Evolutionary conservation across 2,797 vertebrate genomes (phyloP).

Genomic region (Xyrichtys novacula): DNA sequence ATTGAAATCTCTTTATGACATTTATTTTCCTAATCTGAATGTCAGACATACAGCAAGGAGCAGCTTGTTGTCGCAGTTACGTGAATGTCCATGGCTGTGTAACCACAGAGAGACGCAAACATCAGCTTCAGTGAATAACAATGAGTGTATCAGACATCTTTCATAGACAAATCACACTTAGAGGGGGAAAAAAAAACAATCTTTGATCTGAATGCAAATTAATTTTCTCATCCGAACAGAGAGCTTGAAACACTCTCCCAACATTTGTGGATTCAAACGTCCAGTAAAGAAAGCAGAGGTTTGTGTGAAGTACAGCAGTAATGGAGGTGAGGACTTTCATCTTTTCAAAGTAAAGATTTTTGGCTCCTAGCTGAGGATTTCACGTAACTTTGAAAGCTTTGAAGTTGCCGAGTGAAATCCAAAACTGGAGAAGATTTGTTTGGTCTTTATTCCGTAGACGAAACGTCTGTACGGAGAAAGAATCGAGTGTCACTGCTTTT

Average conservation of each 20-base stretch:
- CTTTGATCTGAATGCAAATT: conserved; percentile 31
- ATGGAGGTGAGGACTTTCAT: conserved; percentile 58
- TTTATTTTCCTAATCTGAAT: conserved; percentile 66
- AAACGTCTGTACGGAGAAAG: conserved; percentile 46
- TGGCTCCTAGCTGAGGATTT: conserved; percentile 52
- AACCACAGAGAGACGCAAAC: conserved; percentile 39
- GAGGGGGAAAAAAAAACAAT: neutral
- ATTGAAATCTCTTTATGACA: conserved; percentile 75
- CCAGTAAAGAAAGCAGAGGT: conserved; percentile 29
- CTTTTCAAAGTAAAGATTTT: conserved; percentile 58
- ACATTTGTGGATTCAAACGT: conserved; percentile 24
- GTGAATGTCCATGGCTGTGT: conserved; percentile 43
- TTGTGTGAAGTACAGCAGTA: conserved; percentile 45
- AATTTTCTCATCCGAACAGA: conserved; percentile 27
- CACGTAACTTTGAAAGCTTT: conserved; percentile 53
- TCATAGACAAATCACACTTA: conserved; percentile 21
- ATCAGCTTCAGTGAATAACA: conserved; percentile 35
- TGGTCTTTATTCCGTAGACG: conserved; percentile 49
- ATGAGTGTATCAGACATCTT: conserved; percentile 25
- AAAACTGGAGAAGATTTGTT: conserved; percentile 45
- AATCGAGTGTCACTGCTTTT: conserved; percentile 44
- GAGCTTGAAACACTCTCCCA: conserved; percentile 14
- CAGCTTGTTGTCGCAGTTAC: conserved; percentile 51
- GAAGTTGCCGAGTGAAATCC: conserved; percentile 67
- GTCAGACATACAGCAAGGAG: conserved; percentile 60